Conservation (phyloP, 2,888 invertebrate species). For the Gastrophysa polygoni region DNA sequence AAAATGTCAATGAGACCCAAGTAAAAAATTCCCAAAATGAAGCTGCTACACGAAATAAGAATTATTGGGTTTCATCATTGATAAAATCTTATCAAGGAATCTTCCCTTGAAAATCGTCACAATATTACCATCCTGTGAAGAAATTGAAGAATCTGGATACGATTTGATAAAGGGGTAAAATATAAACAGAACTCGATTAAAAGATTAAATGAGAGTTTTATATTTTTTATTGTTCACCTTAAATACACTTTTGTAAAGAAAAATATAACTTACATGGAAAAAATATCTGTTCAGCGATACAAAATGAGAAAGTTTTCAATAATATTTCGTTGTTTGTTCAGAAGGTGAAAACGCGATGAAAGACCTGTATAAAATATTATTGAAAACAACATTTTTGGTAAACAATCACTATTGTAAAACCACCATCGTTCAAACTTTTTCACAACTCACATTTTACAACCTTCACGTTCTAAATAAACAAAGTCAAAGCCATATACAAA, state of each 20-base stretch:
- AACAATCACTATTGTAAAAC: conserved; percentile 38
- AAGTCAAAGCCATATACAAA: too few species aligned
- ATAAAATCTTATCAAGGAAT: too few species aligned
- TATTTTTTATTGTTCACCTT: conserved; percentile 27
- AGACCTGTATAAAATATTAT: conserved; percentile 31
- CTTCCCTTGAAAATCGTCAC: too few species aligned
- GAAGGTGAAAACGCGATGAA: neutral
- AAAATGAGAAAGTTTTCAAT: conserved; percentile 45
- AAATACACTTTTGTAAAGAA: conserved; percentile 43
- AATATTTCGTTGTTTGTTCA: conserved; percentile 33
- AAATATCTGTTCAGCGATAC: conserved; percentile 46
- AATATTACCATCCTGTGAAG: too few species aligned
- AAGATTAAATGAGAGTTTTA: too few species aligned
- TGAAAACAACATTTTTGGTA: conserved; percentile 39
- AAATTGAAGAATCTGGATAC: too few species aligned
- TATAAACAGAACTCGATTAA: too few species aligned
- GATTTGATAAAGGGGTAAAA: too few species aligned
- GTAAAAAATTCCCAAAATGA: too few species aligned
- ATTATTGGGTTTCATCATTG: too few species aligned
- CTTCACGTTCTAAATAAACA: conserved; percentile 6
- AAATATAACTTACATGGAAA: conserved; percentile 47
- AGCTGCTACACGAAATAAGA: too few species aligned
- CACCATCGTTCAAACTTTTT: conserved; percentile 22
- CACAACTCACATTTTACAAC: conserved; percentile 21
- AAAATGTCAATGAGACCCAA: too few species aligned